These are phyloP conservation scores for Edolisoma coerulescens DNA, from an alignment of 2,113 vertebrate species.

Conservation along the genomic window DNA sequence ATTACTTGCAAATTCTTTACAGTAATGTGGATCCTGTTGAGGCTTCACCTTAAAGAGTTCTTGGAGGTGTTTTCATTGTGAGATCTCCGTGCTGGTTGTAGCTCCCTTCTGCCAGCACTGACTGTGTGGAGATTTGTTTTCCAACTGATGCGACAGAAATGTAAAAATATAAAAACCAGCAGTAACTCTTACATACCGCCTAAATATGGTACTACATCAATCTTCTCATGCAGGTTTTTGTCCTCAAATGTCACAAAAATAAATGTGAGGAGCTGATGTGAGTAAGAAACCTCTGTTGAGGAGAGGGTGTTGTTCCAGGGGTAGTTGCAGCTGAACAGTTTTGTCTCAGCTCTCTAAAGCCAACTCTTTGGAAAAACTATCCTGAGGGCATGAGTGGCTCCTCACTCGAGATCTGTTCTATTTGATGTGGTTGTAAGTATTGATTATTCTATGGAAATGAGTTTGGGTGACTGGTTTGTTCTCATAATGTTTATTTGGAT, in stretches of 20 bases:
- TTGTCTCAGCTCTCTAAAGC: background rate
- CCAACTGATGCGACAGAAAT: background rate
- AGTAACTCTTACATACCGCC: background rate
- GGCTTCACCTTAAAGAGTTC: background rate
- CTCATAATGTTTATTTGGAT: background rate
- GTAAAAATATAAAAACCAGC: background rate
- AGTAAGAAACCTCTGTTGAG: background rate
- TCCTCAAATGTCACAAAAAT: background rate
- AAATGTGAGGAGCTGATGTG: background rate
- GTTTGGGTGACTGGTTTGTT: background rate
- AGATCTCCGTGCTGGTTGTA: background rate
- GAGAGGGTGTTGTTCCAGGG: background rate
- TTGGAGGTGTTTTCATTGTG: background rate
- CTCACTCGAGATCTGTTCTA: background rate
- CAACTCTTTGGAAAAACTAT: background rate
- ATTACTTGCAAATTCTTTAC: background rate
- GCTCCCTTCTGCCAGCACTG: background rate
- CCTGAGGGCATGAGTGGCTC: constrained; percentile 3
- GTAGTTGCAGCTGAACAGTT: background rate
- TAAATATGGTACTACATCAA: background rate
- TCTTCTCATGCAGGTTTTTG: background rate
- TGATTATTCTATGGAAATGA: background rate
- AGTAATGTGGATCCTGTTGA: background rate
- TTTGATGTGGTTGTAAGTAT: constrained; percentile 38
- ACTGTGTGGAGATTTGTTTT: background rate